These are phyloP conservation scores for Thunnus maccoyii DNA, from an alignment of 2,113 vertebrate species.

Conservation along the genomic window DNA sequence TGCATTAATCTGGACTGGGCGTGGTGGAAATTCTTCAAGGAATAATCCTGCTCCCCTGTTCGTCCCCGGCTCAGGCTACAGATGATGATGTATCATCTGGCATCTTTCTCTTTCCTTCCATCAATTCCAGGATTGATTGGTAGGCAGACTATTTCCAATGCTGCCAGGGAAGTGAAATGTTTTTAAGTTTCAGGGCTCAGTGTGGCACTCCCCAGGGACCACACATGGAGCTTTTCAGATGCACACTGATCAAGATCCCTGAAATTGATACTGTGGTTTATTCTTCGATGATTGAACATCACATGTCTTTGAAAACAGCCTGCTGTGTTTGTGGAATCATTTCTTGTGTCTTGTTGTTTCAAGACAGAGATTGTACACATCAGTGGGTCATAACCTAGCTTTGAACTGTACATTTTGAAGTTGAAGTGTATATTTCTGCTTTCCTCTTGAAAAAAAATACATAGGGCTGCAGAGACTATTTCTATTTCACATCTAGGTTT, in stretches of 20 bases:
- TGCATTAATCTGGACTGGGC: slow-evolving; percentile 26
- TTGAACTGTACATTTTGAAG: not conserved
- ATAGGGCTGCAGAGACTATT: not conserved
- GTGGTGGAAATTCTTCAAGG: not conserved
- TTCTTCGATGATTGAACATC: slow-evolving; percentile 10
- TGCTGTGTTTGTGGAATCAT: not conserved
- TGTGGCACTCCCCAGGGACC: slow-evolving; percentile 17
- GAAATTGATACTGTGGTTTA: slow-evolving; percentile 32
- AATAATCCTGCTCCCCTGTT: not conserved
- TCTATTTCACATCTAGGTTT: not conserved
- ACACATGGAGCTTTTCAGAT: slow-evolving; percentile 35
- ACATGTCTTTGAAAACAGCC: not conserved
- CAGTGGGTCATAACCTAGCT: slow-evolving; percentile 4
- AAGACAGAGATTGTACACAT: slow-evolving; percentile 7
- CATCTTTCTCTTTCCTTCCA: slow-evolving; percentile 24
- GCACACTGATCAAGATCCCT: not conserved
- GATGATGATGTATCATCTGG: slow-evolving; percentile 15
- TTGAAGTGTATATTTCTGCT: not conserved
- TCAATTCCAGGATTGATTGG: slow-evolving; percentile 34
- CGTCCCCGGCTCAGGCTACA: not conserved
- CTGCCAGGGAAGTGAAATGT: slow-evolving; percentile 38
- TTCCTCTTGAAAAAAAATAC: not conserved
- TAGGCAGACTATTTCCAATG: slow-evolving; percentile 21
- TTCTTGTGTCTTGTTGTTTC: not conserved
- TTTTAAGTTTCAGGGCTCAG: not conserved